Conservation (phyloP, 2,888 invertebrate species). For the Venusia cambrica region DNA sequence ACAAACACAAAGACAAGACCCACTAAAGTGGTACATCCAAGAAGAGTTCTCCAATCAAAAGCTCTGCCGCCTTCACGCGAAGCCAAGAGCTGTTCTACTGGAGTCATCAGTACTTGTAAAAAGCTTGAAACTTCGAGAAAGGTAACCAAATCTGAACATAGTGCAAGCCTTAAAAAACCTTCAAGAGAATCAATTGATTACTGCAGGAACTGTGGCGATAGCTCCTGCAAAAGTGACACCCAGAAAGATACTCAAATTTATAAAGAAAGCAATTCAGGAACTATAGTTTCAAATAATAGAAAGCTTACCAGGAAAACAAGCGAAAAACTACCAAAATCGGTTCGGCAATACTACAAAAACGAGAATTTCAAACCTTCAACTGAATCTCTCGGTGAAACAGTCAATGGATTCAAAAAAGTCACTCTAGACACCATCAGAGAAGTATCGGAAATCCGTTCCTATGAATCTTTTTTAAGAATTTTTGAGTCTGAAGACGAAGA, state of each 20-base stretch:
- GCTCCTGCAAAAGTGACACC: not conserved
- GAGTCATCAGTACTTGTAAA: conserved; percentile 32
- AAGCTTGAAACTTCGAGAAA: conserved; percentile 39
- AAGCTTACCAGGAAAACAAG: conserved; percentile 7
- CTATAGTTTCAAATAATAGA: conserved; percentile 8
- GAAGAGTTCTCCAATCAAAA: conserved; percentile 47
- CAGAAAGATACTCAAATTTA: not conserved
- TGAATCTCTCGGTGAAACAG: conserved; percentile 44
- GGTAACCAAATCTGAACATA: conserved; percentile 54
- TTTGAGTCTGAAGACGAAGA: conserved; percentile 46
- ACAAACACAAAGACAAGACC: conserved; percentile 17
- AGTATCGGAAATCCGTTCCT: conserved; percentile 40
- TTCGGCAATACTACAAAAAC: conserved; percentile 63
- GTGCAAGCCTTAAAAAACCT: conserved; percentile 36
- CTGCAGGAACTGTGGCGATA: conserved; percentile 55
- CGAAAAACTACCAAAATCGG: conserved; percentile 24
- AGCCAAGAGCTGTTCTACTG: conserved; percentile 49
- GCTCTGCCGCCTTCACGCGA: conserved; percentile 32
- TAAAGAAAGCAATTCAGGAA: conserved; percentile 10
- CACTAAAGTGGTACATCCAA: conserved; percentile 37
- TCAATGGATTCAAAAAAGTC: conserved; percentile 36
- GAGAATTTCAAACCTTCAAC: conserved; percentile 52
- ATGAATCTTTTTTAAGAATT: conserved; percentile 38
- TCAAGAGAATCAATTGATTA: conserved; percentile 27
- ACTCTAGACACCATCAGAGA: conserved; percentile 60